Evolutionary conservation across 2,888 invertebrate genomes (phyloP).

Genomic region (Synanthedon formicaeformis): DNA sequence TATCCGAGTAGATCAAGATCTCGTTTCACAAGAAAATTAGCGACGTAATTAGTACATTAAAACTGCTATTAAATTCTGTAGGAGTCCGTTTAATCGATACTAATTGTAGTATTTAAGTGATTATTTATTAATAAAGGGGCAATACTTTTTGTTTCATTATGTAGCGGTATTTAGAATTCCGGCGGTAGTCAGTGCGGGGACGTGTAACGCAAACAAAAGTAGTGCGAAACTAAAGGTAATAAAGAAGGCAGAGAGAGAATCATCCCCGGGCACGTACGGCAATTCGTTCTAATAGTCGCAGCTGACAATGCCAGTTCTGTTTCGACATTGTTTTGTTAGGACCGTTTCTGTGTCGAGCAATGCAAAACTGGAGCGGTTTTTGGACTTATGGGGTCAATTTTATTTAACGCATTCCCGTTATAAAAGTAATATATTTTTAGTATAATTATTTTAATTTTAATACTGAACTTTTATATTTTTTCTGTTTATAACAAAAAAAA

Average conservation of each 20-base stretch:
- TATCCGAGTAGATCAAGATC: neutral
- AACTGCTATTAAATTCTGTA: slow-evolving; percentile 24
- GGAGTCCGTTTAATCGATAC: slow-evolving; percentile 23
- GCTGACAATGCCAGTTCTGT: slow-evolving; percentile 40
- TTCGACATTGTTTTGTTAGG: slow-evolving; percentile 57
- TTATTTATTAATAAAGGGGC: slow-evolving; percentile 6
- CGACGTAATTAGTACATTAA: slow-evolving; percentile 29
- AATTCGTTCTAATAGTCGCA: slow-evolving; percentile 60
- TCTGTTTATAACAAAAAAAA: no score
- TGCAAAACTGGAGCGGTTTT: slow-evolving; percentile 43
- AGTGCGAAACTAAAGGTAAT: slow-evolving; percentile 48
- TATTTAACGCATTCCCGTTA: no score
- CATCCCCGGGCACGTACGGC: slow-evolving; percentile 51
- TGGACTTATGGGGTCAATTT: neutral
- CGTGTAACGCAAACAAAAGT: slow-evolving; percentile 52
- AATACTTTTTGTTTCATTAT: slow-evolving; percentile 22
- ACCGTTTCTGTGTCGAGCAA: slow-evolving; percentile 31
- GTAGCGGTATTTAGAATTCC: slow-evolving; percentile 32
- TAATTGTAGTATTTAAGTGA: slow-evolving; percentile 21
- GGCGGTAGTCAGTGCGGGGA: slow-evolving; percentile 24
- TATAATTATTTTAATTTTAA: no score
- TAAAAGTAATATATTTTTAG: no score
- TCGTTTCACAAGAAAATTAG: slow-evolving; percentile 5
- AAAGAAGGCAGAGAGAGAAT: slow-evolving; percentile 36
- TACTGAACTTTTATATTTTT: no score